Percentiles rank a stretch among this genome's conserved stretches.
Conservation (phyloP, 2,888 invertebrate species). For the Papilio elwesi region DNA sequence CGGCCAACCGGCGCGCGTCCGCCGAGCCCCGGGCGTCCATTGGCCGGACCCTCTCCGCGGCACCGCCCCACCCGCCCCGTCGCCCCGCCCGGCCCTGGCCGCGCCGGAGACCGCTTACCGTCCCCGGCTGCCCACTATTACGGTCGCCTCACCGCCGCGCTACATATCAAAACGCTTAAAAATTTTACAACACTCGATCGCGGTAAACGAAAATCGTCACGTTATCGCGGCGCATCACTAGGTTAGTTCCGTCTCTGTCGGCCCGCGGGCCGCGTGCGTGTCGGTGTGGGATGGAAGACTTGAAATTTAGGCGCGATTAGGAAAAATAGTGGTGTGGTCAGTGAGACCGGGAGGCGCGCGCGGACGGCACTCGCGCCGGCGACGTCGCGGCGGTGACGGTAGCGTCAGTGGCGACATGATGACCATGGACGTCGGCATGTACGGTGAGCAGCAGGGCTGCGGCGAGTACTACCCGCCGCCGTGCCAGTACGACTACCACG, state of each 20-base stretch:
- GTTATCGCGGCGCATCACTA: conserved; percentile 55
- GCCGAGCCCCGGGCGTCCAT: conserved; percentile 51
- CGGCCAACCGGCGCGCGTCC: conserved; percentile 70
- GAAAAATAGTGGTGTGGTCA: conserved; percentile 69
- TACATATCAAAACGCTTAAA: conserved; percentile 52
- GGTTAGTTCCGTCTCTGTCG: conserved; percentile 64
- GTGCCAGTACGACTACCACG: conserved; percentile 77
- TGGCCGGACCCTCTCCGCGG: conserved; percentile 62
- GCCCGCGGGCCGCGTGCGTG: conserved; percentile 45
- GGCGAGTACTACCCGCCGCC: conserved; percentile 81
- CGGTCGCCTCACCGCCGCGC: conserved; percentile 59
- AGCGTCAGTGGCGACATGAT: conserved; percentile 79
- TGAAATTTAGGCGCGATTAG: conserved; percentile 71
- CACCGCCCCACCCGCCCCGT: conserved; percentile 81
- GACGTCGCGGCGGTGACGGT: conserved; percentile 65
- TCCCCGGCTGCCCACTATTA: conserved; percentile 63
- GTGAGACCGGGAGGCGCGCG: conserved; percentile 71
- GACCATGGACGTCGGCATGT: conserved; percentile 93
- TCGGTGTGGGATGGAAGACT: conserved; percentile 64
- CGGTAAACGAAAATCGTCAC: conserved; percentile 59
- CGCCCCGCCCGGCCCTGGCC: conserved; percentile 79
- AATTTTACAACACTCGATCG: conserved; percentile 50
- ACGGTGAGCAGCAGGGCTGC: conserved; percentile 87
- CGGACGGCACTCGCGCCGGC: conserved; percentile 66
- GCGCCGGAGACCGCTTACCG: conserved; percentile 74